A percentile compares a stretch with the other conserved stretches of the same genome.
These are phyloP conservation scores for Drosophila suzukii DNA, from an alignment of 1,140 invertebrate species.

Conservation along the genomic window DNA sequence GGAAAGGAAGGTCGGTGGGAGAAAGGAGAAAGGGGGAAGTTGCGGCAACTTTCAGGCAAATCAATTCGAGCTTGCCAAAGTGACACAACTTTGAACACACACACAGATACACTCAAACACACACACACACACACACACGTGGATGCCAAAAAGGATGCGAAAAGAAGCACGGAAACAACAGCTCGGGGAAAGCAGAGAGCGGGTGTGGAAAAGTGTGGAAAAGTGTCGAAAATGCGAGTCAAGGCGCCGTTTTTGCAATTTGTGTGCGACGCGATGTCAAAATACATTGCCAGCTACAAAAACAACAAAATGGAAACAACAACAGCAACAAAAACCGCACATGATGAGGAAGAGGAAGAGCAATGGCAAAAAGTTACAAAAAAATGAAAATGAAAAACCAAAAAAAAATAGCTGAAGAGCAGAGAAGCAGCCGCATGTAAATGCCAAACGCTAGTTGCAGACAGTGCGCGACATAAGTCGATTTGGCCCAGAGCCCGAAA, in stretches of 20 bases:
- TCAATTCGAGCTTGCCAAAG: constrained; percentile 78
- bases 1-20: not conserved
- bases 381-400: constrained; percentile 4
- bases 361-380: constrained; percentile 10
- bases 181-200: constrained; percentile 14
- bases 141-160: constrained; percentile 36
- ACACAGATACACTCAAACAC: constrained; percentile 10
- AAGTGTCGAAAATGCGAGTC: constrained; percentile 63
- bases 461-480: constrained; percentile 32
- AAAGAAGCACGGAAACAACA: constrained; percentile 26
- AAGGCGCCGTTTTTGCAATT: constrained; percentile 75
- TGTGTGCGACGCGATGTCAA: constrained; percentile 67
- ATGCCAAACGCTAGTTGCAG: constrained; percentile 25
- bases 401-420: constrained; percentile 9
- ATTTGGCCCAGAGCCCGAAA: not conserved
- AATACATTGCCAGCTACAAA: constrained; percentile 46
- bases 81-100: constrained; percentile 53
- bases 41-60: constrained; percentile 70
- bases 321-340: constrained; percentile 12
- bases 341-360: constrained; percentile 3
- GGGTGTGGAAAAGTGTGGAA: constrained; percentile 37
- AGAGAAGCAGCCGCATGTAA: constrained; percentile 29
- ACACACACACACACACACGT: constrained; percentile 11
- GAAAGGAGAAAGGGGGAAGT: not conserved
- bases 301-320: constrained; percentile 9